Base-by-base conservation (phyloP, 1,140 invertebrate genomes). In the Phymorhynchus buccinoides region DNA sequence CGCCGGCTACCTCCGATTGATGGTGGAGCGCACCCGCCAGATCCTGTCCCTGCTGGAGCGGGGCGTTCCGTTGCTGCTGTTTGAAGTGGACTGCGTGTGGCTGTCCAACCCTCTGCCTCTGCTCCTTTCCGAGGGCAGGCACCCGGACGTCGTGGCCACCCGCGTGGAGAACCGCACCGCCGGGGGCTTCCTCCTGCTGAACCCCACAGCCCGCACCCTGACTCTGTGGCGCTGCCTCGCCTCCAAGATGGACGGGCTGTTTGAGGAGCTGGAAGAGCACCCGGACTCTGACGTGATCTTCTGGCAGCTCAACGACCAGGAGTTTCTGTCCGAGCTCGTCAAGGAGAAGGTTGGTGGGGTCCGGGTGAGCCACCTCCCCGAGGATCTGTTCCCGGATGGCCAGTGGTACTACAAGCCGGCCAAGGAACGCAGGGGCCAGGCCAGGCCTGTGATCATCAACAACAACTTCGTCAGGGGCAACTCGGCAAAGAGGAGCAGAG, bases 81-180 rank as follows among this genome's bases (percentile, higher is more conserved):
- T 91, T 86, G 90, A 91, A 80, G 90, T 91, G 16, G 90, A 91
- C 84, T 91, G 89, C 80, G 66, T 91, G 7, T 91, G 90, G 90
- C 39, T 91, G 22, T 81, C 83, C 71, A 89, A 91, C 80, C 89
- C 89, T 16, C 75, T 90, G 27, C 85, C 87, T 71, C 56, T 39
- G 27, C 42, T 79, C 42, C 77, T 78, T 12, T 83, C 88, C 32
- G 66, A 84, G 37, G 56, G 18, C 30, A 37, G 16, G 32, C 80
- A 75, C 6, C 86, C 66, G 62, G 90, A 91, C 85, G 83, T 91
- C 71, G 71, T 91, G 39, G 88, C 88, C 0, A 90, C 87, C 22
- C 73, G 84, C 16, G 87, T 91, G 6, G 86, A 85, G 16, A 48
- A 86, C 4, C 86, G 86, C 9, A 73, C 80, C 66, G 90, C 89